Conservation (phyloP, 92 coral and sea anemone genomes). For the Bergia puertoricense region DNA sequence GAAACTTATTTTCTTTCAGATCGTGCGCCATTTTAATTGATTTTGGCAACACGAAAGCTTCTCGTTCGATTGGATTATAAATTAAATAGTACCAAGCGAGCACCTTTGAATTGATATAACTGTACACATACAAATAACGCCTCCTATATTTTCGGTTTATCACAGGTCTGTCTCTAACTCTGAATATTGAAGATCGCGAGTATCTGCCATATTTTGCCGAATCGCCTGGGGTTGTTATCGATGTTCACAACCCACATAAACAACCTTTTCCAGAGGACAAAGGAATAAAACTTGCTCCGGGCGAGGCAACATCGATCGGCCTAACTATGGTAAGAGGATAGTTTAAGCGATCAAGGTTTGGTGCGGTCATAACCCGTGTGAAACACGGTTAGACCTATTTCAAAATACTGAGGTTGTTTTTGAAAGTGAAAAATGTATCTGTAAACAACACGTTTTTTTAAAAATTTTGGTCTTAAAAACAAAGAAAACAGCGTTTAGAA, state of each 20-base stretch:
- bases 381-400: neutral
- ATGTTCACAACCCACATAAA: conserved; percentile 5
- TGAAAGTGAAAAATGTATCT: neutral
- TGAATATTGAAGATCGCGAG: conserved; percentile 25
- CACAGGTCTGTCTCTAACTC: conserved; percentile 28
- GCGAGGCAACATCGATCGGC: conserved; percentile 4
- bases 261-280: conserved; percentile 31
- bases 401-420: neutral
- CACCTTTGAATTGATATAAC: neutral
- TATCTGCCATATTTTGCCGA: conserved; percentile 35
- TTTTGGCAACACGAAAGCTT: too few relatives aligned
- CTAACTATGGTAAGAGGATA: neutral
- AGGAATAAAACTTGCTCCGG: conserved; percentile 20
- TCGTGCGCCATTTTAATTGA: too few relatives aligned
- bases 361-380: neutral
- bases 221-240: conserved; percentile 18
- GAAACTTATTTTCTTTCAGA: too few relatives aligned
- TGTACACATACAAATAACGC: neutral
- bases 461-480: too few relatives aligned
- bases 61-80: too few relatives aligned
- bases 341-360: too few relatives aligned
- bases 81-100: neutral
- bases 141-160: too few relatives aligned
- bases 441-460: too few relatives aligned
- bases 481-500: too few relatives aligned